Percentiles rank a stretch among this genome's conserved stretches.
Conservation (phyloP, 2,797 vertebrate species). For the Myiothlypis chrysogaster region DNA sequence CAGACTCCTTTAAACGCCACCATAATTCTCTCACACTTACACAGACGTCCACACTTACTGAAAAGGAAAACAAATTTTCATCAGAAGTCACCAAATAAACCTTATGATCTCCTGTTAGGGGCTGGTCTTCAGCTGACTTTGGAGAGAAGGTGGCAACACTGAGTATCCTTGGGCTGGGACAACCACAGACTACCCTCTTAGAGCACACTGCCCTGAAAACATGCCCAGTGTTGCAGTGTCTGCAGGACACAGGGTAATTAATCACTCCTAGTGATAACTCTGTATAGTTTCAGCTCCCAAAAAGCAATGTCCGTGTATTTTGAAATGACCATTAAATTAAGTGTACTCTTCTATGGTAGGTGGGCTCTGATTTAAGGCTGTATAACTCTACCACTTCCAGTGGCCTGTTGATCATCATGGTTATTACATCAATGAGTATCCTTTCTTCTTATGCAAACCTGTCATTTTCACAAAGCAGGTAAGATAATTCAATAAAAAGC, state of each 20-base stretch:
- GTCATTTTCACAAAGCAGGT: not conserved
- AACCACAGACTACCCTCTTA: not conserved
- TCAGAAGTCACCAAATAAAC: not conserved
- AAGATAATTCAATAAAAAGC: not conserved
- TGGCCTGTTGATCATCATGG: not conserved
- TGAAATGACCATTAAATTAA: not conserved
- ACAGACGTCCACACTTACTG: conserved; percentile 86
- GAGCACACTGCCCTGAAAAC: not conserved
- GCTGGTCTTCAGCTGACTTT: not conserved
- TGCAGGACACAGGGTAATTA: not conserved
- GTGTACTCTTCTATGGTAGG: not conserved
- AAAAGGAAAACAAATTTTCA: conserved; percentile 42
- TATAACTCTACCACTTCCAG: not conserved
- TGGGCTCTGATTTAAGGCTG: not conserved
- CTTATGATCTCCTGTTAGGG: not conserved
- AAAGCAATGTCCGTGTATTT: not conserved
- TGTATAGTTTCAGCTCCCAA: not conserved
- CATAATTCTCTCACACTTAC: conserved; percentile 84
- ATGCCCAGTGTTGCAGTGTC: not conserved
- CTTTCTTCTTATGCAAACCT: not conserved
- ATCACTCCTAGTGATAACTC: not conserved
- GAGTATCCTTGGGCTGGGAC: not conserved
- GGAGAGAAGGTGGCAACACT: not conserved
- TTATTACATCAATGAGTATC: not conserved
- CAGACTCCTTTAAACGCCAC: conserved; percentile 93